phyloP scores from a whole-genome alignment of 1,140 invertebrate species.

The Trachymyrmex cornetzi region DNA sequence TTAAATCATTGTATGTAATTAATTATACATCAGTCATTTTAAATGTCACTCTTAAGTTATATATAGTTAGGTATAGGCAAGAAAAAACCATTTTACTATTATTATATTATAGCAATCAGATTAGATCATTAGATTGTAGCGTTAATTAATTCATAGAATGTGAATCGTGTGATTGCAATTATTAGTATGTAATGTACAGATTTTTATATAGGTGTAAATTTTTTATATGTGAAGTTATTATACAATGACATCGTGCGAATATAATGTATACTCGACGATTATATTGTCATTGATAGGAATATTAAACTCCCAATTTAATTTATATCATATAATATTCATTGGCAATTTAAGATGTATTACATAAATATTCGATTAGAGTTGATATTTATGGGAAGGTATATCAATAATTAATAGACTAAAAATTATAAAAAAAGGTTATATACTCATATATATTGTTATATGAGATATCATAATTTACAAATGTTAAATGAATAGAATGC shows the following conservation, averaged over 20 bases:
- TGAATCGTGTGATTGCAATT: slow-evolving; percentile 38
- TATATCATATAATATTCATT: slow-evolving; percentile 31
- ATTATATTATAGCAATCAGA: slow-evolving; percentile 10
- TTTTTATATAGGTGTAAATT: slow-evolving; percentile 51
- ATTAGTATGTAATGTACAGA: slow-evolving; percentile 60
- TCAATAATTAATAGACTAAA: slow-evolving; percentile 51
- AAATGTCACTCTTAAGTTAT: background rate
- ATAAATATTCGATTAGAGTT: background rate
- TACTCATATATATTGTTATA: slow-evolving; percentile 63
- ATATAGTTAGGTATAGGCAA: background rate
- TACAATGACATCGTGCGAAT: background rate
- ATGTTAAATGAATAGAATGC: slow-evolving; percentile 70
- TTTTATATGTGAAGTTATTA: slow-evolving; percentile 35
- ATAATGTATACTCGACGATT: background rate
- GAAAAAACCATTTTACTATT: background rate
- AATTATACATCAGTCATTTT: background rate
- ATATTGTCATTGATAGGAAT: slow-evolving; percentile 5
- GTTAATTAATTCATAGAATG: slow-evolving; percentile 35
- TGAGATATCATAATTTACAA: slow-evolving; percentile 72
- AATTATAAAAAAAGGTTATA: slow-evolving; percentile 35
- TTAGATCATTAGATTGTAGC: background rate
- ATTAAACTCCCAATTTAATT: background rate
- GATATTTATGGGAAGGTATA: slow-evolving; percentile 36
- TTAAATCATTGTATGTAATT: slow-evolving; percentile 3
- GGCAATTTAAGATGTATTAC: background rate